Conservation (phyloP, 1,140 invertebrate species). For the Macrobrachium nipponense region DNA sequence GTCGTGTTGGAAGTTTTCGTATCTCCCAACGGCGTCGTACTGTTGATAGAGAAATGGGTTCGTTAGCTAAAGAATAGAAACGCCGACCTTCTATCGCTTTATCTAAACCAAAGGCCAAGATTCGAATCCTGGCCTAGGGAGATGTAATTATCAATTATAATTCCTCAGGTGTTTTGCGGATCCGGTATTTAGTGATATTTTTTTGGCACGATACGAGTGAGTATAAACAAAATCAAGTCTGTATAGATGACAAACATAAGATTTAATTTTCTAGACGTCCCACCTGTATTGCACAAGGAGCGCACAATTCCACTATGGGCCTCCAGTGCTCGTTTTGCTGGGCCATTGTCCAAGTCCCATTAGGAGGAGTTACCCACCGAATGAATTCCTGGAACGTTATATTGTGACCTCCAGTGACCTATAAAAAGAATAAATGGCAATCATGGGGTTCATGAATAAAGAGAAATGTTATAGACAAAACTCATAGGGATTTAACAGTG, state of each 20-base stretch:
- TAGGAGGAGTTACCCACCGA: conserved; percentile 29
- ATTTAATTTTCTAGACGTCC: background rate
- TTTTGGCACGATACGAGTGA: background rate
- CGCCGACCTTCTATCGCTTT: too few species aligned
- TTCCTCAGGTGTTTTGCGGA: too few species aligned
- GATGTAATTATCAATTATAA: too few species aligned
- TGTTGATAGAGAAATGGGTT: background rate
- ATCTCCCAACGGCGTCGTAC: conserved; percentile 39
- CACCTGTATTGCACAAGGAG: conserved; percentile 45
- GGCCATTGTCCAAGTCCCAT: conserved; percentile 36
- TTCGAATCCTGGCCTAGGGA: too few species aligned
- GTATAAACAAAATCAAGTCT: background rate
- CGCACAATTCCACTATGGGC: conserved; percentile 37
- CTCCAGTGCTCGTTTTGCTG: conserved; percentile 49
- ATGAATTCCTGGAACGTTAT: conserved; percentile 47
- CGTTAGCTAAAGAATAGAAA: background rate
- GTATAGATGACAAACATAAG: background rate
- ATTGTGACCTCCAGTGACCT: conserved; percentile 30
- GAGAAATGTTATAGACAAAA: background rate
- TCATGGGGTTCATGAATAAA: background rate
- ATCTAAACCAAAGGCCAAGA: too few species aligned
- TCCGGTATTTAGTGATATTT: too few species aligned
- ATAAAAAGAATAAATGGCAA: background rate
- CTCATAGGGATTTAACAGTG: background rate
- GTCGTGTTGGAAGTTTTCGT: conserved; percentile 42